Base-by-base conservation (phyloP, 2,888 invertebrate species). In the Oasisia sp. region DNA sequence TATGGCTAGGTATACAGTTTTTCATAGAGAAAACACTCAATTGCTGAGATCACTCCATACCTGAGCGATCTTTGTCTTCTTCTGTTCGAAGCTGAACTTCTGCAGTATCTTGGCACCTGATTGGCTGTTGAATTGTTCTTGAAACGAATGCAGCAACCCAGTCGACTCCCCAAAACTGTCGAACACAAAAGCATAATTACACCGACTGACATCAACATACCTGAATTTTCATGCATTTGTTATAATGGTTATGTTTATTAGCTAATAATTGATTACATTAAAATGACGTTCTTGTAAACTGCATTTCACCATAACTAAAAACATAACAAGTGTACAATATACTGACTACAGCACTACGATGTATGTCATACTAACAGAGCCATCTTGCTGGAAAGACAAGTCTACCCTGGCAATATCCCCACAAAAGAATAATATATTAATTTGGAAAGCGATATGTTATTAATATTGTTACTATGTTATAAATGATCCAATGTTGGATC, bases 1-100 rank as follows among this genome's bases (percentile, higher is more conserved):
- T 27, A 74, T 74, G n/a, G 19, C 74, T 74, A 74, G 27, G 27
- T 74, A 74, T 74, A n/a, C 74, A 74, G 27, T 27, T 74, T 74
- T 74, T 74, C 27, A 27, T 19, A 74, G 27, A 19, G 7, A 74
- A 74, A 74, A 91, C 27, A 91, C 19, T 44, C 4, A 58, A 32
- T 32, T 19, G 32, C 32, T 56, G 32, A n/a, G 12, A 27, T 8
- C 32, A n/a, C 93, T 91, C 44, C 38, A 92, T 93, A 96, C 94
- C 94, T 98, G 97, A 0, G 98, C 98, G 89, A 99, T 97, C 95
- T 98, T 97, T 0, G 99, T 99, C 95, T 98, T 98, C 92, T 98
- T 98, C 96, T 99, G 99, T 89, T 98, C 97, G 96, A 99, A 99
- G 92, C 97, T 97, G 93, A 99, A 97, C 94, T 95, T 95, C 92